phyloP scores from a whole-genome alignment of 1,140 invertebrate species.

The Melipona quadrifasciata region DNA sequence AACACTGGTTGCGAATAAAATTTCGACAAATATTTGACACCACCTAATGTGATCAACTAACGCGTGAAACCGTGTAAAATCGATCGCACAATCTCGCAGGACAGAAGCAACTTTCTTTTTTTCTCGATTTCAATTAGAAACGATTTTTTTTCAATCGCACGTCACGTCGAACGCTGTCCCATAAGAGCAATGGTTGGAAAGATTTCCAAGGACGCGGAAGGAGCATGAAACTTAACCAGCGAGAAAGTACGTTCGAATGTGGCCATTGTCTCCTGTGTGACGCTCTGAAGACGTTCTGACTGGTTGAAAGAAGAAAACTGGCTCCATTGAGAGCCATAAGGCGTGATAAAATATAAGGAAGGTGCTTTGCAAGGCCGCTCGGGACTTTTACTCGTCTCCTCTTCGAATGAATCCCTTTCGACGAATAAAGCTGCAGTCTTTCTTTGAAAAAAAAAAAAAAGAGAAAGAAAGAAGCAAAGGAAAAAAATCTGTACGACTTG shows the following conservation, averaged over 20 bases:
- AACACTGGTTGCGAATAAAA: neutral
- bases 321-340: constrained; percentile 6
- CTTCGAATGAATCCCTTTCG: neutral
- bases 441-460: neutral
- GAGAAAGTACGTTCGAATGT: constrained; percentile 5
- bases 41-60: neutral
- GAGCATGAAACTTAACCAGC: neutral
- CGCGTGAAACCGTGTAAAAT: neutral
- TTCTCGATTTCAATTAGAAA: neutral
- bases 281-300: neutral
- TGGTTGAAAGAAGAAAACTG: constrained; percentile 1
- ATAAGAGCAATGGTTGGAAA: neutral
- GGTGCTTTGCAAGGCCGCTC: neutral
- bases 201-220: neutral
- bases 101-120: neutral
- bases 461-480: too few relatives aligned
- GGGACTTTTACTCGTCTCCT: constrained; percentile 3
- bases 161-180: neutral
- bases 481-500: too few relatives aligned
- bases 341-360: constrained; percentile 18
- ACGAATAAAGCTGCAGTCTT: neutral
- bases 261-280: neutral
- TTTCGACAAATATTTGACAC: neutral
- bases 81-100: neutral
- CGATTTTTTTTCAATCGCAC: neutral